Base-by-base conservation (phyloP, 2,113 vertebrate genomes). In the Crotalus tigris region DNA sequence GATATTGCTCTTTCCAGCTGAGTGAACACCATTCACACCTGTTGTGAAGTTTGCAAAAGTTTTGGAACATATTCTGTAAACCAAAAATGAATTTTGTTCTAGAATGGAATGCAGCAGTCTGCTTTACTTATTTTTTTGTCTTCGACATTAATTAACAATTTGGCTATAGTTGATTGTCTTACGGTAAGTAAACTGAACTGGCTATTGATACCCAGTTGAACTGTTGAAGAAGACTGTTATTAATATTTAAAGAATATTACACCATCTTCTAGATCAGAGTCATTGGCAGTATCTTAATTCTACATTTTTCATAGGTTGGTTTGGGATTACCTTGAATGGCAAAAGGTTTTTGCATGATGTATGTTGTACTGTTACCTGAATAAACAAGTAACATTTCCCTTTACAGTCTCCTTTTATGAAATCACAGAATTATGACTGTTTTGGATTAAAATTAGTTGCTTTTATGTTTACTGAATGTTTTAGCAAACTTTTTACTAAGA, bases 271-370 rank as follows among this genome's bases (percentile, higher is more conserved):
- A 61, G 94, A 94, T 95, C 96, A 96, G 94, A 96, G 26, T 88
- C 93, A 97, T 94, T 94, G 88, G 12, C 5, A 46, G 90, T 51
- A 44, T 54, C 39, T 92, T 26, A 58, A 29, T 89, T 95, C 92
- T 97, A 95, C 96, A 97, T 95, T n/a, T 96, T 97, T 97, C 1
- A 97, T 96, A 8, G 94, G 91, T 53, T 5, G 17, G 94, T 91
- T 39, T 88, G 49, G 81, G 92, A 55, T 97, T 92, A 88, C 94
- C 90, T 96, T 94, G n/a, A 94, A n/a, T 55, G 93, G 93, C 0
- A 92, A 90, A 57, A 85, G 54, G 10, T 1, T 26, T 0, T 3
- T 23, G 61, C 3, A 59, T 93, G 0, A 58, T 0, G 4, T 8
- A 85, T 44, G 85, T 33, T 24, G 29, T 88, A 13, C 29, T 15